Conservation (phyloP, 2,113 vertebrate species). For the Anseranas semipalmata region DNA sequence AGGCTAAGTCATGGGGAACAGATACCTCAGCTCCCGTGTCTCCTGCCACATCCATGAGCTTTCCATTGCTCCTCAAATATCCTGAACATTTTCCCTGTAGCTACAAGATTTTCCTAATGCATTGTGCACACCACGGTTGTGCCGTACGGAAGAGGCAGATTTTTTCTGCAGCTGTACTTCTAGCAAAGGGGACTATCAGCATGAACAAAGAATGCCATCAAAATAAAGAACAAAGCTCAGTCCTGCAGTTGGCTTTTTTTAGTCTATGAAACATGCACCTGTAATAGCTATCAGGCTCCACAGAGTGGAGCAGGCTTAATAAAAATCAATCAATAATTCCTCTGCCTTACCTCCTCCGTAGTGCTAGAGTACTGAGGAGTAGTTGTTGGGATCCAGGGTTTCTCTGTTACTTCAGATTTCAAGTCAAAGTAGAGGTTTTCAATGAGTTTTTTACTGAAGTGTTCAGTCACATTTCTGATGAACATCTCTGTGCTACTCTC, state of each 20-base stretch:
- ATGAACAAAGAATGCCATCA: not conserved
- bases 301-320: slow-evolving; percentile 54
- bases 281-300: slow-evolving; percentile 39
- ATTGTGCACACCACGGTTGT: not conserved
- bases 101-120: not conserved
- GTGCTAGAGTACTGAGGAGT: slow-evolving; percentile 45
- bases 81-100: not conserved
- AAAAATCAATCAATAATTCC: slow-evolving; percentile 13
- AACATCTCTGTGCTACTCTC: slow-evolving; percentile 61
- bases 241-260: not conserved
- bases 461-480: slow-evolving; percentile 15
- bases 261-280: not conserved
- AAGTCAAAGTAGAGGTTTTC: not conserved
- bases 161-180: not conserved
- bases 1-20: not conserved
- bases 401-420: slow-evolving; percentile 46
- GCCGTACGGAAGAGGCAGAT: not conserved
- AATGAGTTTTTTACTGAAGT: slow-evolving; percentile 33
- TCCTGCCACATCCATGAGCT: not conserved
- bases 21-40: not conserved
- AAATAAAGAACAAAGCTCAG: not conserved
- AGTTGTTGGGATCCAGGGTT: slow-evolving; percentile 30
- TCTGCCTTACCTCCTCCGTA: slow-evolving; percentile 74
- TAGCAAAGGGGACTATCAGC: not conserved
- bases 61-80: not conserved